Evolutionary conservation across 2,113 vertebrate species (phyloP), one percentile per base, ranked within the genome.

Genomic region (Collichthys lucidus): DNA sequence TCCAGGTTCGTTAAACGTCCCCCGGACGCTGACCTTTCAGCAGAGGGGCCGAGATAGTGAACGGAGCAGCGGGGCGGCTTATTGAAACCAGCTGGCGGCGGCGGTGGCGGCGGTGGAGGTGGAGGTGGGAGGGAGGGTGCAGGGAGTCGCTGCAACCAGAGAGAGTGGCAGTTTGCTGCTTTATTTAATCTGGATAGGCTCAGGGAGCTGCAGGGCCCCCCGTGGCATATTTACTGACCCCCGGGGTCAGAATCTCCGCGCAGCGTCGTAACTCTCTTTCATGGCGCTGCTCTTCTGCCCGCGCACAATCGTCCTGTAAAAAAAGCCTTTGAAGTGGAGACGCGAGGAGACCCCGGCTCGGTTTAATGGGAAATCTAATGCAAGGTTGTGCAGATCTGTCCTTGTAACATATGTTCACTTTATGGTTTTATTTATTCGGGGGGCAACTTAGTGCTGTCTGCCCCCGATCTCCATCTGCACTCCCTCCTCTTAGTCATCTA

Each of bases 51-150:
- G 56, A 68, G 84, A 69, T 91, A 42, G 94, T n/a, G 29, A 79
- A 60, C 56, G 61, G 72, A 89, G 90, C 76, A 83, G 79, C 63
- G 89, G 63, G 82, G 66, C 14, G 24, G 64, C 87, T 96, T 94
- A 95, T 94, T 96, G 89, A 89, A 96, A 96, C 77, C 91, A 96
- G 84, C 91, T 96, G 87, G 75, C 42, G 29, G 59, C 69, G 12
- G 88, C 35, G 7, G 35, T 31, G 26, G 59, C 66, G 12, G 26
- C 3, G 26, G 24, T 26, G 24, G n/a, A n/a, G n/a, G 26, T 26
- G 26, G 88, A 31, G 29, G 31, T 35, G 31, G 31, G 31, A 35
- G 31, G 31, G 31, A 35, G 5, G 31, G 31, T 35, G 31, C 8
- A 35, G 92, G 76, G 76, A 90, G 75, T 77, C 80, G 61, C 84